Evolutionary conservation across 2,888 invertebrate species (phyloP).

Genomic region (Parnassius glacialis): DNA sequence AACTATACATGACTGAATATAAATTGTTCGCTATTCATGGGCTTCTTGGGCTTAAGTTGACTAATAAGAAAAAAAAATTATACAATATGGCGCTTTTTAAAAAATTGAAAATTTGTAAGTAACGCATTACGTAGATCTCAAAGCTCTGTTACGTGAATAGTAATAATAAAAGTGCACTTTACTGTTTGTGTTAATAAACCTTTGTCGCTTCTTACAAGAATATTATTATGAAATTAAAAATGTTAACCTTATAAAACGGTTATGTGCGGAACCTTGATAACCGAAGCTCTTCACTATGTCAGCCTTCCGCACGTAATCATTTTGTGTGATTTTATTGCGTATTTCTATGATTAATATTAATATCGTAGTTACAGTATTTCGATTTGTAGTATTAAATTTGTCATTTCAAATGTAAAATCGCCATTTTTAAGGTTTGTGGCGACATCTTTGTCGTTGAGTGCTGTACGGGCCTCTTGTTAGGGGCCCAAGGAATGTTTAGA

Average conservation of each 20-base stretch:
- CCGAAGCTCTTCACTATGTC: slow-evolving; percentile 9
- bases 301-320: slow-evolving; percentile 49
- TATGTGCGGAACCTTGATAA: slow-evolving; percentile 8
- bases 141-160: slow-evolving; percentile 34
- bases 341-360: slow-evolving; percentile 63
- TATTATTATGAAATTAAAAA: slow-evolving; percentile 53
- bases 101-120: too few species aligned
- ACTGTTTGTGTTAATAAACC: slow-evolving; percentile 43
- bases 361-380: slow-evolving; percentile 71
- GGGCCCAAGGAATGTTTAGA: slow-evolving; percentile 49
- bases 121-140: background rate
- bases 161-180: slow-evolving; percentile 59
- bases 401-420: slow-evolving; percentile 67
- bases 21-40: too few species aligned
- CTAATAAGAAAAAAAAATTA: too few species aligned
- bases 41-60: too few species aligned
- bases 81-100: too few species aligned
- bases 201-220: slow-evolving; percentile 57
- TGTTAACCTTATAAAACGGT: slow-evolving; percentile 43
- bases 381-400: slow-evolving; percentile 73
- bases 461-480: slow-evolving; percentile 39
- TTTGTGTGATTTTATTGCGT: slow-evolving; percentile 68
- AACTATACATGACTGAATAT: too few species aligned
- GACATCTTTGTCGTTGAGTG: slow-evolving; percentile 35
- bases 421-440: slow-evolving; percentile 53